These are phyloP conservation scores for Dicerorhinus sumatrensis DNA, from an alignment of 2,113 vertebrate species.

Conservation along the genomic window DNA sequence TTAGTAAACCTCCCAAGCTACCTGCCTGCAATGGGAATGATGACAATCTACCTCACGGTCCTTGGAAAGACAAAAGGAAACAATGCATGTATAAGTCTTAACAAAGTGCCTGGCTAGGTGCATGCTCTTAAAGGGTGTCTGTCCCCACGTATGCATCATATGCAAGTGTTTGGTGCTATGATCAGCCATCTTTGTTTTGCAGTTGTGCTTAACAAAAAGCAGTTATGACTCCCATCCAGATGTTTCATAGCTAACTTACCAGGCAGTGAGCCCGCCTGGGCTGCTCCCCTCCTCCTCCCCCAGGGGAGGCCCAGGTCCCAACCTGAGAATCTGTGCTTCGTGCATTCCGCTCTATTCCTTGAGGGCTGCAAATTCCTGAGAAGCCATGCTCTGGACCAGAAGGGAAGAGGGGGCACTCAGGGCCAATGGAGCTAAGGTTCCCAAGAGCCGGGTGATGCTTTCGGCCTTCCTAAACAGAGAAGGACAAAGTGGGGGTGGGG, in stretches of 20 bases:
- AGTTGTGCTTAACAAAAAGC: not conserved
- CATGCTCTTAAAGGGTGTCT: not conserved
- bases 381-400: not conserved
- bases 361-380: not conserved
- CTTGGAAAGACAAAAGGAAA: not conserved
- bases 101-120: not conserved
- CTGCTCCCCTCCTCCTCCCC: not conserved
- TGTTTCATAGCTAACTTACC: not conserved
- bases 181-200: not conserved
- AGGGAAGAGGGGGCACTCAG: not conserved
- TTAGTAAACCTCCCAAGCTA: not conserved
- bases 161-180: not conserved
- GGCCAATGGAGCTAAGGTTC: not conserved
- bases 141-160: rapidly evolving
- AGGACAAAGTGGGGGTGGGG: not conserved
- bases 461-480: not conserved
- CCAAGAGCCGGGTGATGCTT: not conserved
- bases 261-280: not conserved
- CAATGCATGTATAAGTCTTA: not conserved
- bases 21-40: not conserved
- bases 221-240: not conserved
- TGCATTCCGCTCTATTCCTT: not conserved
- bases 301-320: not conserved
- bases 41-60: not conserved
- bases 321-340: not conserved